Evolutionary conservation across 2,113 vertebrate species (phyloP).

Genomic region (Stegostoma tigrinum): DNA sequence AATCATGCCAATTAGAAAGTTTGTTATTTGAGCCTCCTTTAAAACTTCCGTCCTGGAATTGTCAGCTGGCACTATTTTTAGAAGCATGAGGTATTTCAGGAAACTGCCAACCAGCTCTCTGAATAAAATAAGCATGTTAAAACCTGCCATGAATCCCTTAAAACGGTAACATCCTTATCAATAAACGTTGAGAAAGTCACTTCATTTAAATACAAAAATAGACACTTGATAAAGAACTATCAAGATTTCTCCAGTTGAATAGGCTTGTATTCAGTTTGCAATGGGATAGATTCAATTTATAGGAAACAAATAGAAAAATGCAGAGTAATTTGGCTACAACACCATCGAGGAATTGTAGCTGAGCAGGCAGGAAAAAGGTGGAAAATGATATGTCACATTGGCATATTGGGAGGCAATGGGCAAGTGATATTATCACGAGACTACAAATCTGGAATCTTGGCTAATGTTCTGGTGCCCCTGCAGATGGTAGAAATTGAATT

Average conservation of each 20-base stretch:
- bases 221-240: not conserved
- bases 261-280: not conserved
- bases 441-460: too few relatives aligned
- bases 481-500: too few relatives aligned
- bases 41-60: not conserved
- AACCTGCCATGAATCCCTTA: not conserved
- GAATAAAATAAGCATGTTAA: not conserved
- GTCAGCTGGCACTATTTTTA: not conserved
- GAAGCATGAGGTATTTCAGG: not conserved
- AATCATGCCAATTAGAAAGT: not conserved
- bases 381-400: not conserved
- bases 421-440: too few relatives aligned
- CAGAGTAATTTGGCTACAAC: not conserved
- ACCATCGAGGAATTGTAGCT: not conserved
- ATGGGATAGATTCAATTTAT: not conserved
- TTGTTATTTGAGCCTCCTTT: not conserved
- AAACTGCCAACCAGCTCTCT: not conserved
- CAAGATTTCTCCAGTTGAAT: not conserved
- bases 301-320: not conserved
- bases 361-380: not conserved
- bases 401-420: too few relatives aligned
- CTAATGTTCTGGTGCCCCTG: too few relatives aligned
- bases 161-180: not conserved
- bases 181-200: not conserved
- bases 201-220: not conserved